phyloP scores from a whole-genome alignment of 2,797 vertebrate species.

The Trachops cirrhosus region DNA sequence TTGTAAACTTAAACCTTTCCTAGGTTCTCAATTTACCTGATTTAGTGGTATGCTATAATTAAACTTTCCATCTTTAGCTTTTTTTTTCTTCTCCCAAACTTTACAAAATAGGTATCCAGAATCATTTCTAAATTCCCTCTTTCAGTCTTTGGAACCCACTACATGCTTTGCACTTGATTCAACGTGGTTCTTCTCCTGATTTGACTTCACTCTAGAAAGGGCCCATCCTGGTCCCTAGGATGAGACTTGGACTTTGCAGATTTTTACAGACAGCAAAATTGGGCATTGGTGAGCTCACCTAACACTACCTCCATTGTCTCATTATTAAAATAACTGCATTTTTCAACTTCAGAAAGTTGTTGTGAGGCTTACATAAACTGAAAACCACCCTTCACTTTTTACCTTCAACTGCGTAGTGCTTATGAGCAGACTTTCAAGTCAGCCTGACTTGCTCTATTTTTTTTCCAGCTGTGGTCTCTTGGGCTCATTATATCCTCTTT shows the following conservation, averaged over 20 bases:
- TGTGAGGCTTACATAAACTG: not conserved
- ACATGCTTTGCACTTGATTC: not conserved
- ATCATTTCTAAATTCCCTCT: not conserved
- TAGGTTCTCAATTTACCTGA: not conserved
- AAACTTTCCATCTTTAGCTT: not conserved
- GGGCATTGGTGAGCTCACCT: not conserved
- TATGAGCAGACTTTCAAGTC: not conserved
- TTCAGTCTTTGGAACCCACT: not conserved
- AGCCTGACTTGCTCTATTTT: not conserved
- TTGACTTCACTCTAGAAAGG: not conserved
- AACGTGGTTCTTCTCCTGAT: not conserved
- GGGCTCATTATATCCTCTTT: not conserved
- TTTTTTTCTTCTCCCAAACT: not conserved
- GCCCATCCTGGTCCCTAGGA: not conserved
- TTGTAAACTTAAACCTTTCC: slow-evolving; percentile 16
- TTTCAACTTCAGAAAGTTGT: not conserved
- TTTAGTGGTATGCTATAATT: not conserved
- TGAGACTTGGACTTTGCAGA: not conserved
- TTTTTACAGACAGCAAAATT: not conserved
- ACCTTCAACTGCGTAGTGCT: not conserved
- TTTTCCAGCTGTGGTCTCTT: not conserved
- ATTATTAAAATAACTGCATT: not conserved
- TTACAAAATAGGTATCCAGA: not conserved
- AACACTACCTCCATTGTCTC: not conserved
- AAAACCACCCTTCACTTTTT: not conserved